phyloP scores from a whole-genome alignment of 2,113 vertebrate genomes.

The Poicephalus gulielmi region DNA sequence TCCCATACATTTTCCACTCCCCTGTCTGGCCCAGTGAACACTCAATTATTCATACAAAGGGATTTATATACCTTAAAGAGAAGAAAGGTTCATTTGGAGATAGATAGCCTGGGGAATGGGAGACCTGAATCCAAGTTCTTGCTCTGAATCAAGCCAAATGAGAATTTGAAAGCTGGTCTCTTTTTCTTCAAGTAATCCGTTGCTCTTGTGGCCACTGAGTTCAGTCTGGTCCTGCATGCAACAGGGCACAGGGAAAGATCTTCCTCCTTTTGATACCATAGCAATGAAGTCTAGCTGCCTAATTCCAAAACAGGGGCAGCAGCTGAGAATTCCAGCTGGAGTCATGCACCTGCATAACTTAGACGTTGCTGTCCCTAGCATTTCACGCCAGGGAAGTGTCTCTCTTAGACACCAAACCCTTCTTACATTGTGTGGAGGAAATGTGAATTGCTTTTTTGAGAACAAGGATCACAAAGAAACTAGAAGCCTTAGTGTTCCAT shows the following conservation, averaged over 20 bases:
- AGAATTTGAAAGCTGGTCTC: background rate
- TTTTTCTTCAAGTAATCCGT: background rate
- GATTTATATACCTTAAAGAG: background rate
- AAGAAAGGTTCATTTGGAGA: conserved; percentile 4
- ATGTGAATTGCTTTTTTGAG: background rate
- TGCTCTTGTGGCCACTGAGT: background rate
- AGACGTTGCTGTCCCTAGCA: background rate
- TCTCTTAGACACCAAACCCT: background rate
- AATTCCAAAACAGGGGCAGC: background rate
- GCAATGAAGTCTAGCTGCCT: background rate
- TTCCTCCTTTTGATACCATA: background rate
- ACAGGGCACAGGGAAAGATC: background rate
- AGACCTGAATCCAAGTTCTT: background rate
- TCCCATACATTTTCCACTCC: background rate
- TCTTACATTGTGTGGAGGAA: accelerated
- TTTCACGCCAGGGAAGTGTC: background rate
- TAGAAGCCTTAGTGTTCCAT: accelerated
- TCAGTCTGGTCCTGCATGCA: background rate
- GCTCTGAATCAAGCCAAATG: background rate
- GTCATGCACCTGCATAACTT: background rate
- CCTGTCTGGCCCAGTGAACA: background rate
- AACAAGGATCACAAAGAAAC: background rate
- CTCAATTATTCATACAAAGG: conserved; percentile 48
- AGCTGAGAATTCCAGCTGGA: background rate
- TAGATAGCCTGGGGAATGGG: background rate